Evolutionary conservation across 2,888 invertebrate species (phyloP).

Genomic region (Seira ritae): DNA sequence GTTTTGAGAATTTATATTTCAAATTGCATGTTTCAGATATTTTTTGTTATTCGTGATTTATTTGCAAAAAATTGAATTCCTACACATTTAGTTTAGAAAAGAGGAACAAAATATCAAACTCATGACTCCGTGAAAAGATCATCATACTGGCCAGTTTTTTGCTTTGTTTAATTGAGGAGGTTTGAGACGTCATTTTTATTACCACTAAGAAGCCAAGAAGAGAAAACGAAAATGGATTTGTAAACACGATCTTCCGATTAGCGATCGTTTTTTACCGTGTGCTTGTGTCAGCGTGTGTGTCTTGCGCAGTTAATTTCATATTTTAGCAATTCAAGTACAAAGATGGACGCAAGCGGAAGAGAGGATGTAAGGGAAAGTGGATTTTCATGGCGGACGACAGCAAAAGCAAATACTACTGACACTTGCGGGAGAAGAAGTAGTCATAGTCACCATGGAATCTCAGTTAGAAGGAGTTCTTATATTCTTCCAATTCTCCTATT

Average conservation of each 20-base stretch:
- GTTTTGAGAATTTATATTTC: neutral
- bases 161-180: conserved; percentile 4
- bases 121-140: neutral
- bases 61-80: no score
- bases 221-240: neutral
- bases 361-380: neutral
- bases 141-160: neutral
- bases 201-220: no score
- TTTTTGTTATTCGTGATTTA: no score
- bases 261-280: no score
- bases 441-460: conserved; percentile 26
- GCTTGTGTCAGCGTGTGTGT: neutral
- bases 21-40: no score
- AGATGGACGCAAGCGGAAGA: neutral
- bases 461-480: conserved; percentile 25
- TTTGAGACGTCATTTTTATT: no score
- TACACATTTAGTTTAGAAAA: no score
- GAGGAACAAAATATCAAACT: neutral
- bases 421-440: neutral
- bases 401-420: neutral
- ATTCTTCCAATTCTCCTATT: conserved; percentile 23
- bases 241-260: no score
- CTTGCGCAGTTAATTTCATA: neutral
- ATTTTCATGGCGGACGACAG: neutral
- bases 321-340: neutral